phyloP scores from a whole-genome alignment of 2,797 vertebrate genomes.

The Oreortyx pictus region DNA sequence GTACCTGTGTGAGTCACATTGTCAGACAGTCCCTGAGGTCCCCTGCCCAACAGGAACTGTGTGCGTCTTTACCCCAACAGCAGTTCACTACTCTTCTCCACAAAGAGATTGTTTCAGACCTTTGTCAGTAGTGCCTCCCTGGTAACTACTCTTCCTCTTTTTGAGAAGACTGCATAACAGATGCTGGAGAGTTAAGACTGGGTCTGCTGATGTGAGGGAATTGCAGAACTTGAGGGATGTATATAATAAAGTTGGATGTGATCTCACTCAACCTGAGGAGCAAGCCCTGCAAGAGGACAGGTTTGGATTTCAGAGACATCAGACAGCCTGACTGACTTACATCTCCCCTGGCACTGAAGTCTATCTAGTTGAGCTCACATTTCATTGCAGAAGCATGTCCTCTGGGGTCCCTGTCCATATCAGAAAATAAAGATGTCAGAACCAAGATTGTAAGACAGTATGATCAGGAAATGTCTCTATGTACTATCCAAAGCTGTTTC shows the following conservation, averaged over 20 bases:
- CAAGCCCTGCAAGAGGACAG: accelerated
- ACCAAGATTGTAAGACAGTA: background rate
- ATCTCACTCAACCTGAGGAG: background rate
- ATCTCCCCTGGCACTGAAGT: background rate
- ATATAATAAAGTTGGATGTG: background rate
- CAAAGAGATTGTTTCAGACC: background rate
- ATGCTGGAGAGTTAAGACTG: background rate
- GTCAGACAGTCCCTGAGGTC: background rate
- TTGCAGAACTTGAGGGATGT: background rate
- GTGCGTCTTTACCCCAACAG: background rate
- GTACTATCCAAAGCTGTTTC: background rate
- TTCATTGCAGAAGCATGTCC: background rate
- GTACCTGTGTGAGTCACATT: background rate
- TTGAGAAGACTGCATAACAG: background rate
- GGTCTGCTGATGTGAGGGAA: background rate
- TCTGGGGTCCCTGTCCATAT: accelerated
- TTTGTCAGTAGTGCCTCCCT: background rate
- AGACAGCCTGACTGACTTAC: background rate
- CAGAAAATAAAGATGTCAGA: background rate
- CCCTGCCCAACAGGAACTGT: background rate
- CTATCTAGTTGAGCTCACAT: background rate
- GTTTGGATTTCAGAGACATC: background rate
- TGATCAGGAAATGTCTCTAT: background rate
- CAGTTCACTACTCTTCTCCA: background rate
- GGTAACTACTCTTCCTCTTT: background rate